Percentiles rank a stretch among this genome's conserved stretches.
These are phyloP conservation scores for Monochamus alternatus DNA, from an alignment of 2,888 invertebrate species.

Conservation along the genomic window DNA sequence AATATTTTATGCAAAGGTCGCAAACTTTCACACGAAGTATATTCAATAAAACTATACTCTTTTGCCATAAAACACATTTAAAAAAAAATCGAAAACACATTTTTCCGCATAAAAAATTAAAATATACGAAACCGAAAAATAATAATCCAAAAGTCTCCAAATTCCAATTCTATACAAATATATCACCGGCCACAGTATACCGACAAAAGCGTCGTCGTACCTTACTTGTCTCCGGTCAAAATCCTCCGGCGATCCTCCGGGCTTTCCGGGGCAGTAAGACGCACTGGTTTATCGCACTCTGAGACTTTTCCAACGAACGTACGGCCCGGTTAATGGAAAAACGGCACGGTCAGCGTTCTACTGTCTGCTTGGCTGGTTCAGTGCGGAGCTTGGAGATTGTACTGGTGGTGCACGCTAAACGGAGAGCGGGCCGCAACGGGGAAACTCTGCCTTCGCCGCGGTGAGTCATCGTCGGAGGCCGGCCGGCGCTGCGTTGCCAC, in stretches of 20 bases:
- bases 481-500: slow-evolving; percentile 26
- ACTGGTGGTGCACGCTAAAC: slow-evolving; percentile 17
- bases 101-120: too few relatives aligned
- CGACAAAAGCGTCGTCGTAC: not conserved
- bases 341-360: slow-evolving; percentile 44
- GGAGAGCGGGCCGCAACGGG: slow-evolving; percentile 39
- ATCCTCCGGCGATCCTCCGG: slow-evolving; percentile 4
- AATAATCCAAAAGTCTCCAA: too few relatives aligned
- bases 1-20: too few relatives aligned
- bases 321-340: slow-evolving; percentile 25
- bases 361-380: slow-evolving; percentile 35
- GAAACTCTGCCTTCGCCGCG: slow-evolving; percentile 44
- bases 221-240: slow-evolving; percentile 13
- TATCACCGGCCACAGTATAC: too few relatives aligned
- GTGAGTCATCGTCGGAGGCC: slow-evolving; percentile 50
- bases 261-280: slow-evolving; percentile 10
- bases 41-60: too few relatives aligned
- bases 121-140: too few relatives aligned
- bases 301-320: slow-evolving; percentile 9
- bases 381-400: slow-evolving; percentile 5
- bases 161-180: too few relatives aligned
- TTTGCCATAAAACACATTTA: too few relatives aligned
- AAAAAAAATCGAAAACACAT: too few relatives aligned
- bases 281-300: slow-evolving; percentile 1
- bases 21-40: too few relatives aligned